Base-by-base conservation (phyloP, 2,888 invertebrate species). In the Scrobipalpa atriplicella region DNA sequence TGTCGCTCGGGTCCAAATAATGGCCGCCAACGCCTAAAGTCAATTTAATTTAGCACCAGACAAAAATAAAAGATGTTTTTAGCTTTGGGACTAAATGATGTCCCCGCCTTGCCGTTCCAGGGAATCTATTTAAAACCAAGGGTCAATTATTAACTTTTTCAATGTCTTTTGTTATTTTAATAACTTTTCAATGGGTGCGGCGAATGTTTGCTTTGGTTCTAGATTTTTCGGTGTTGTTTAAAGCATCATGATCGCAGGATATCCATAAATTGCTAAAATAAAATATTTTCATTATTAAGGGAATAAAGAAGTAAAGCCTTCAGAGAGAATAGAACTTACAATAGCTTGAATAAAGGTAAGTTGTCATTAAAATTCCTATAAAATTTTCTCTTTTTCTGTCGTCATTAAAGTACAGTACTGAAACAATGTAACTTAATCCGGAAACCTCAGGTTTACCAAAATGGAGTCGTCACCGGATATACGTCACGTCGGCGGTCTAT, bases 21-120 rank as follows among this genome's bases (percentile, higher is more conserved):
- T 77, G 62, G 63, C 38, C 63, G 63, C 51, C 63, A 41, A 36
- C 78, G 74, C 78, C 77, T 73, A 70, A 76, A 84, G 83, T 85
- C 86, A 85, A 83, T 89, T 89, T 87, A 88, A 89, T 90, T 89
- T 87, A 78, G 84, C 78, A 73, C 83, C 88, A 89, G 89, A 88
- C 89, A 83, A 86, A 89, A 87, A 88, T 82, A 83, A 81, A 67
- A 73, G 78, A 77, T 74, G 6, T 11, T 9, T 9, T 19, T 43
- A 70, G 64, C 69, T 66, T 70, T 71, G 71, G 73, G 74, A 71
- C 81, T 79, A 83, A 82, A 74, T 83, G 75, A 71, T 87, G 86
- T 87, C 87, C 78, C 87, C 89, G 89, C 88, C 89, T 86, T 81
- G 84, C 75, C 66, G 73, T 76, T 82, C 82, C 80, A 78, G 74